Conservation (phyloP, 2,797 vertebrate genomes). For the Fundulus diaphanus region DNA sequence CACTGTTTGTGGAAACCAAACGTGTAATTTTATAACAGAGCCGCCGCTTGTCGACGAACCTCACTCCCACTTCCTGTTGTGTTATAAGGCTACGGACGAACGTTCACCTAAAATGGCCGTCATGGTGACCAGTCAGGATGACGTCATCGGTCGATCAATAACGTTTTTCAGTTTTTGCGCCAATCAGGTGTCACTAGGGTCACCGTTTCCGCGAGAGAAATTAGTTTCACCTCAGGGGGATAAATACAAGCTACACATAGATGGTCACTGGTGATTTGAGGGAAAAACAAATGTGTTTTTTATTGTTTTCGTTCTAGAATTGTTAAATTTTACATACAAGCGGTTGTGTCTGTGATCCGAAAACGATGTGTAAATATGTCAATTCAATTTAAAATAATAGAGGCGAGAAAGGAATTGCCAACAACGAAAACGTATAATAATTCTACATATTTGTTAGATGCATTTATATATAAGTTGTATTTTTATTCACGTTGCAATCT, state of each 20-base stretch:
- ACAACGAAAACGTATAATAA: too few species aligned
- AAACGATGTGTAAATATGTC: neutral
- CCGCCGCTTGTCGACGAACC: neutral
- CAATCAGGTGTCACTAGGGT: neutral
- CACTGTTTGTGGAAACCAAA: neutral
- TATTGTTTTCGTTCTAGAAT: neutral
- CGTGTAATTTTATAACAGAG: neutral
- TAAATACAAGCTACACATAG: neutral
- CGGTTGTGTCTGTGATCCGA: neutral
- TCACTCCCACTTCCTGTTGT: conserved; percentile 40
- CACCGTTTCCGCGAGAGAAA: neutral
- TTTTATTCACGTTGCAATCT: too few species aligned
- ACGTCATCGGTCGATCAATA: neutral
- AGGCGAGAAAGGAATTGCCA: neutral
- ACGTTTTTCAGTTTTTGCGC: neutral
- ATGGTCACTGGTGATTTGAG: neutral
- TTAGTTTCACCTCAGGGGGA: neutral
- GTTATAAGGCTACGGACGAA: conserved; percentile 32
- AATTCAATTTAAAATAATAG: neutral
- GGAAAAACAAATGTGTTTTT: neutral
- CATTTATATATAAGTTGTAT: too few species aligned
- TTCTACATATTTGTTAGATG: too few species aligned
- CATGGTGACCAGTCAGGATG: conserved; percentile 11
- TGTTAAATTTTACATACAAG: neutral
- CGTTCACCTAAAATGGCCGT: conserved; percentile 76